A percentile compares a stretch with the other conserved stretches of the same genome.
These are phyloP conservation scores for Odontophorus gujanensis DNA, from an alignment of 2,113 vertebrate species.

Conservation along the genomic window DNA sequence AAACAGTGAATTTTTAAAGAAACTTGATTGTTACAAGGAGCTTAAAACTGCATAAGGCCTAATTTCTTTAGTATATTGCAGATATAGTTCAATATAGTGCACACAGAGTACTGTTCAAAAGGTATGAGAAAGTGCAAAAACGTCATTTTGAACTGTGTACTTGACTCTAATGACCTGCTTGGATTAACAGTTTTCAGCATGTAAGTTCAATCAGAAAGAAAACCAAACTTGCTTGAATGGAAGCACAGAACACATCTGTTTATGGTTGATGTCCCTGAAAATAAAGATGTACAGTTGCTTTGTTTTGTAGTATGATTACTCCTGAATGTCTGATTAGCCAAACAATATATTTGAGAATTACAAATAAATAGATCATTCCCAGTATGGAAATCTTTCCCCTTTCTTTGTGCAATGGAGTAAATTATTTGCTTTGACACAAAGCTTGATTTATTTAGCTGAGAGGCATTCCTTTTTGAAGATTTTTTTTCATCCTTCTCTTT, in stretches of 20 bases:
- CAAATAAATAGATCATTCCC: neutral
- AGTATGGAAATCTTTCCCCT: neutral
- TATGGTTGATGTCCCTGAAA: neutral
- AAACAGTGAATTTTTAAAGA: neutral
- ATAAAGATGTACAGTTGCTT: neutral
- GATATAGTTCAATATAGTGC: neutral
- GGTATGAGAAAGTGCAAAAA: neutral
- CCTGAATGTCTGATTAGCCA: constrained; percentile 19
- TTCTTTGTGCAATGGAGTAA: neutral
- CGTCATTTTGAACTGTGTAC: neutral
- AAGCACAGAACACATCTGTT: neutral
- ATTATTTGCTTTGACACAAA: neutral
- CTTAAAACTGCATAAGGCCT: neutral
- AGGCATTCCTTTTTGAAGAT: neutral
- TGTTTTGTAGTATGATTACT: neutral
- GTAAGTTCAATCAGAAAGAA: constrained; percentile 8
- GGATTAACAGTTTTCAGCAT: neutral
- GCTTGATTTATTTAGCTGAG: neutral
- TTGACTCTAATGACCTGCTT: neutral
- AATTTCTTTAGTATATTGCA: neutral
- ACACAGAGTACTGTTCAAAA: neutral
- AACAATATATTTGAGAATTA: neutral
- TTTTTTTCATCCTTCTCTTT: neutral
- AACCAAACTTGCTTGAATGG: neutral
- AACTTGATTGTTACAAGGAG: neutral